Evolutionary conservation across 2,797 vertebrate species (phyloP), one percentile per base, ranked within the genome.

Genomic region (Micrastur ruficollis): DNA sequence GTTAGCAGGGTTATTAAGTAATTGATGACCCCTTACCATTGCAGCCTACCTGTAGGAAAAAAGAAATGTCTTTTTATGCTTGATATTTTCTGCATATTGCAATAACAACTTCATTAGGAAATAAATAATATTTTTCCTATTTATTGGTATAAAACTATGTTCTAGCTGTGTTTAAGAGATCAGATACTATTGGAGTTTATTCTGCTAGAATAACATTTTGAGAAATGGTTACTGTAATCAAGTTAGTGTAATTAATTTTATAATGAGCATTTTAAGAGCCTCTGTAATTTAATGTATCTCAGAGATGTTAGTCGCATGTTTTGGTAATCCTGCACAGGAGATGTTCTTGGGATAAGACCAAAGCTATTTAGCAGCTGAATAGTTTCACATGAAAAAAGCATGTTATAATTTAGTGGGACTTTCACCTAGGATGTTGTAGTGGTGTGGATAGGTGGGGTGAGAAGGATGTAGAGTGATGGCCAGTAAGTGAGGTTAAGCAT

Each of bases 211-310:
- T 62, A 92, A 59, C 42, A 20, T 46, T 87, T 89, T 87, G 71
- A 75, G 86, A 75, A 84, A 86, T 42, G 31, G 70, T 79, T 90
- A 26, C 50, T 89, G 70, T 94, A 90, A 89, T 92, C 46, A 76
- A 81, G 59, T 72, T 80, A 47, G 23, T 81, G 42, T 79, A 90
- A 94, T 75, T 92, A 80, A 85, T 93, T 91, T 91, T 65, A 65
- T 83, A 92, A 92, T 63, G 74, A 76, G 62, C 27, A 95, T 93
- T 94, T 82, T 55, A 82, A 93, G 79, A 90, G 76, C 27, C 38
- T 66, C 9, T 86, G 40, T 94, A 65, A 86, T 71, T 85, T 73
- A 76, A 36, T 90, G 23, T 70, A 25, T 95, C 40, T 96, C 50
- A 29, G 10, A 91, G 66, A 82, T 84, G 36, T 66, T 79, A 67